Conservation (phyloP, 1,140 invertebrate genomes). For the Acromyrmex charruanus region DNA sequence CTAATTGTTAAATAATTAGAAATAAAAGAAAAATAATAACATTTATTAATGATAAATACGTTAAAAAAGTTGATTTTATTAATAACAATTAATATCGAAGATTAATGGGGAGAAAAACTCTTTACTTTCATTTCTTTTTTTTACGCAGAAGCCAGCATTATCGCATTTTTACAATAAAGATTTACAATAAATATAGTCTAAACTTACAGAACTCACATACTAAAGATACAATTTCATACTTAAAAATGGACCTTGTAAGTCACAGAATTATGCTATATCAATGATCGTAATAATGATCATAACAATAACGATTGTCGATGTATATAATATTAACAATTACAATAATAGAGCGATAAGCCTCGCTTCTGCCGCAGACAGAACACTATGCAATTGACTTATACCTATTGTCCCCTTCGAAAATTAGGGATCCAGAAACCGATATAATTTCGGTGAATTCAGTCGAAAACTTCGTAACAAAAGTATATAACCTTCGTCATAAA, state of each 20-base stretch:
- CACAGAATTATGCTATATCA: slow-evolving; percentile 1
- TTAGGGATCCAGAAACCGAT: slow-evolving; percentile 36
- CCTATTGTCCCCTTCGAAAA: background rate
- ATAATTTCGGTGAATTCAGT: slow-evolving; percentile 35
- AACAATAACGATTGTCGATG: slow-evolving; percentile 23
- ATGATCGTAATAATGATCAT: slow-evolving; percentile 15
- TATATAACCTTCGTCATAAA: background rate
- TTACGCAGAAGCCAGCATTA: slow-evolving; percentile 30
- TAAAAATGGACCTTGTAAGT: slow-evolving; percentile 16
- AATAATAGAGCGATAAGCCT: slow-evolving; percentile 15
- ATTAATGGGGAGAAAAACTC: slow-evolving; percentile 3
- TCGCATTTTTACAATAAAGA: slow-evolving; percentile 13
- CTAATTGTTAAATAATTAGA: background rate
- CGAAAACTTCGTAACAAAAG: background rate
- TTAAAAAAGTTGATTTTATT: background rate
- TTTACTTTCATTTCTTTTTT: background rate
- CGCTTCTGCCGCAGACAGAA: slow-evolving; percentile 16
- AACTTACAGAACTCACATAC: background rate
- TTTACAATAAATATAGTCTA: background rate
- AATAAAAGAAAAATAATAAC: background rate
- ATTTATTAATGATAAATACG: background rate
- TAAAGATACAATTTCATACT: background rate
- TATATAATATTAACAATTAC: slow-evolving; percentile 17
- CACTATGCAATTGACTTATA: slow-evolving; percentile 17
- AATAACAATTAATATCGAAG: slow-evolving; percentile 43